phyloP scores from a whole-genome alignment of 2,888 invertebrate genomes.

The Plebejus argus region DNA sequence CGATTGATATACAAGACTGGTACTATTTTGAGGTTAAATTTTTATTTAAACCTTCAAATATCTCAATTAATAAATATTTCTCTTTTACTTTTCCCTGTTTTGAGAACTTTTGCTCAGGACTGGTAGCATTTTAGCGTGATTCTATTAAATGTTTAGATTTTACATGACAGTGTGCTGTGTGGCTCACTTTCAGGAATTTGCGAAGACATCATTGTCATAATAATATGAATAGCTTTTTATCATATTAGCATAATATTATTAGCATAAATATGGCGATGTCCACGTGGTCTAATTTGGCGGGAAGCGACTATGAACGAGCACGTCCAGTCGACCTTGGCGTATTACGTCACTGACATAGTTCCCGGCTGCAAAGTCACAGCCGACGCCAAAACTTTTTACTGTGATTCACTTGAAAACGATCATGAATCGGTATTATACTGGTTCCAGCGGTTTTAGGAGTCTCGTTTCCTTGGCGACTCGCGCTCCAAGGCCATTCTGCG shows the following conservation, averaged over 20 bases:
- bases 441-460: constrained; percentile 34
- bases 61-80: too few relatives aligned
- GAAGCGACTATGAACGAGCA: constrained; percentile 54
- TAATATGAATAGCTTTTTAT: background rate
- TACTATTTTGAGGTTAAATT: background rate
- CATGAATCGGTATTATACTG: constrained; percentile 42
- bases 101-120: background rate
- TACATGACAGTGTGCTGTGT: background rate
- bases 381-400: constrained; percentile 48
- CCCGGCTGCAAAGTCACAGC: constrained; percentile 60
- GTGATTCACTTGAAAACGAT: constrained; percentile 43
- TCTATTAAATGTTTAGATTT: background rate
- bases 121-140: background rate
- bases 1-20: background rate
- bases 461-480: constrained; percentile 36
- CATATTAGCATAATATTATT: constrained; percentile 54
- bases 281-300: constrained; percentile 71
- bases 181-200: background rate
- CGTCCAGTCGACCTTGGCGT: constrained; percentile 73
- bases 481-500: constrained; percentile 30
- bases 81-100: background rate
- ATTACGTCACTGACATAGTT: constrained; percentile 78
- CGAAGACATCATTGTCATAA: background rate
- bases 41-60: background rate
- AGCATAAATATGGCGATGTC: constrained; percentile 41